Base-by-base conservation (phyloP, 2,888 invertebrate genomes). In the Caenorhabditis zanzibari region DNA sequence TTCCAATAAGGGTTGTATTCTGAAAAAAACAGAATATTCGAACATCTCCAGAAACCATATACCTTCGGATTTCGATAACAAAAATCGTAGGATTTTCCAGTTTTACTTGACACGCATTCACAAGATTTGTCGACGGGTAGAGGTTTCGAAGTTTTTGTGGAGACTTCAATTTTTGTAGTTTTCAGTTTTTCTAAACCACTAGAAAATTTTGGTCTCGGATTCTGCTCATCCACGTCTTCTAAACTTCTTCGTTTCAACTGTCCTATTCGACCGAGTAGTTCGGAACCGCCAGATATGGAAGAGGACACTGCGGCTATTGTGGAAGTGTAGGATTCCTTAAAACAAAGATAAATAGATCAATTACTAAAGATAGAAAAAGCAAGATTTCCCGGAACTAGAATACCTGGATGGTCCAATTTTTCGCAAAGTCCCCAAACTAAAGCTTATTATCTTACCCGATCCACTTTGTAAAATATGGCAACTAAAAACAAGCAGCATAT, bases 41-140 rank as follows among this genome's bases (percentile, higher is more conserved):
- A 26, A 2, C 16, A 22, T 54, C 19, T 19, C 9, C 0, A 44
- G 16, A n/a, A 14, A 16, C 7, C 0, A 1, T 1, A 12, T 32
- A 73, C 74, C 64, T 66, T 76, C 6, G 75, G 75, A 38, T 76
- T 76, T 24, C 24, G 66, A 26, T 76, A 76, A 38, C 75, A 76
- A 59, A 76, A 76, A 59, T 68, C 59, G 35, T 68, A 68, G 1
- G 68, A 32, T 19, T 49, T 35, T 0, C 47, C 47, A 5, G 66
- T 56, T 32, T 22, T 35, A n/a, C 16, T 58, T 5, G 75, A 76
- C 0, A 59, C 35, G 38, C 75, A 76, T 26, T 58, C 38, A n/a
- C 75, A 76, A 2, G n/a, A 28, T 24, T 61, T n/a, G 19, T 76
- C 59, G 6, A 52, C 49, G 9, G 28, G 14, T 26, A 38, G 38